Percentiles rank a stretch among this genome's conserved stretches.
Evolutionary conservation across 2,797 vertebrate genomes (phyloP).

Genomic region (Pangasius krempfi): DNA sequence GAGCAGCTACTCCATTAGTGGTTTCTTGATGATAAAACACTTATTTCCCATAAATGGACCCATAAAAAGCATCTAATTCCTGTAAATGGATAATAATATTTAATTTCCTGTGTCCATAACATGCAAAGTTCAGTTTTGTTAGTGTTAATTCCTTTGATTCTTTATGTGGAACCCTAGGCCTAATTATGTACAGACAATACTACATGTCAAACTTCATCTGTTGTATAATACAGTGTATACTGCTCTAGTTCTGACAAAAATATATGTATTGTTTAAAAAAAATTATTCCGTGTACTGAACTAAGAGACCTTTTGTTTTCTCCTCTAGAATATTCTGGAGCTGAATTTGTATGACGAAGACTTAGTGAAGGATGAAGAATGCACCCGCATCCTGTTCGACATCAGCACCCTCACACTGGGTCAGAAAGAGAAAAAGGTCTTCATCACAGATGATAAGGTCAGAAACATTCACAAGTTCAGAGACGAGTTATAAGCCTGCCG

Average conservation of each 20-base stretch:
- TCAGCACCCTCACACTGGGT: conserved; percentile 72
- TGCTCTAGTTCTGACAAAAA: neutral
- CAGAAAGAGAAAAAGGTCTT: conserved; percentile 73
- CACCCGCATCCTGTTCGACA: conserved; percentile 77
- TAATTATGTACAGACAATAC: neutral
- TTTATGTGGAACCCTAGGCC: neutral
- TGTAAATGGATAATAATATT: neutral
- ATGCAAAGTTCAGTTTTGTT: neutral
- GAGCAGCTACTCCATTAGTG: too few species aligned
- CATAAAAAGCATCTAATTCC: too few species aligned
- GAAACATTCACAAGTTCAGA: neutral
- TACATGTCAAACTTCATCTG: neutral
- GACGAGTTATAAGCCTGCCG: too few species aligned
- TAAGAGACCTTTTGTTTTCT: neutral
- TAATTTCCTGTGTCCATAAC: neutral
- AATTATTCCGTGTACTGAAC: too few species aligned
- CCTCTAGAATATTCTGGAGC: conserved; percentile 80
- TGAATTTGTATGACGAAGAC: conserved; percentile 83
- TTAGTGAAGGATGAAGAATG: conserved; percentile 75
- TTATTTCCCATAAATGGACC: neutral
- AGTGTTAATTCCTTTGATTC: neutral
- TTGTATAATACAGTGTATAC: neutral
- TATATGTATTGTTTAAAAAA: neutral
- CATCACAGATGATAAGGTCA: conserved; percentile 70
- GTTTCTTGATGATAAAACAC: neutral